These are phyloP conservation scores for Muscicapa adusta DNA, from an alignment of 2,113 vertebrate genomes.

Conservation along the genomic window DNA sequence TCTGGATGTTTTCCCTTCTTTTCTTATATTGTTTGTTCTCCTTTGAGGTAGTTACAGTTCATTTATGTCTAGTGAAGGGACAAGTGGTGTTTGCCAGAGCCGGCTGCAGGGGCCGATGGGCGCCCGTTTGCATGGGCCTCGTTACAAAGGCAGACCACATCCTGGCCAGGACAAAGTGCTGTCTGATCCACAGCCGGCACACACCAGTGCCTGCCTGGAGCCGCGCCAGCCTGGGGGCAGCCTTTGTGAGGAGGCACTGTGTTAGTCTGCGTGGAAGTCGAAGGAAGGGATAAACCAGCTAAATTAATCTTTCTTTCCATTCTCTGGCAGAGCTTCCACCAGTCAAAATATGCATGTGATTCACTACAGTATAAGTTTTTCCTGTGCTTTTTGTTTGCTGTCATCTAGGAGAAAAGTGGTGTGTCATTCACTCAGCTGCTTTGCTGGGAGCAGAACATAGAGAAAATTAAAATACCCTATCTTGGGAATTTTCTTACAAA, in stretches of 20 bases:
- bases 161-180: slow-evolving; percentile 68
- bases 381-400: slow-evolving; percentile 37
- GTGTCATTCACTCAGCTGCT: not conserved
- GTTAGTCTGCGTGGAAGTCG: slow-evolving; percentile 45
- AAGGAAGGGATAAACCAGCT: slow-evolving; percentile 64
- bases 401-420: slow-evolving; percentile 9
- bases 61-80: not conserved
- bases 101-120: slow-evolving; percentile 9
- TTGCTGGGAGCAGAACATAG: not conserved
- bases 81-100: slow-evolving; percentile 3
- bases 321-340: slow-evolving; percentile 50
- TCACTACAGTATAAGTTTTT: slow-evolving; percentile 44
- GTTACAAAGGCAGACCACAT: slow-evolving; percentile 64
- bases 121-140: slow-evolving; percentile 38
- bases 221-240: slow-evolving; percentile 49
- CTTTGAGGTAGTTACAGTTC: slow-evolving; percentile 35
- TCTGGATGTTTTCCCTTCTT: slow-evolving; percentile 41
- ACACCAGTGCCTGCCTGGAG: slow-evolving; percentile 63
- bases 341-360: slow-evolving; percentile 60
- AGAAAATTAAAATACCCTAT: not conserved
- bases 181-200: slow-evolving; percentile 57
- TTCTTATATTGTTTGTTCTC: slow-evolving; percentile 9
- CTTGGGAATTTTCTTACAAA: not conserved
- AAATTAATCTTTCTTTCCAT: slow-evolving; percentile 66
- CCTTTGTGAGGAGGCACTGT: slow-evolving; percentile 66